A percentile compares a stretch with the other conserved stretches of the same genome.
These are phyloP conservation scores for Byasa hedistus DNA, from an alignment of 2,888 invertebrate species.

Conservation along the genomic window DNA sequence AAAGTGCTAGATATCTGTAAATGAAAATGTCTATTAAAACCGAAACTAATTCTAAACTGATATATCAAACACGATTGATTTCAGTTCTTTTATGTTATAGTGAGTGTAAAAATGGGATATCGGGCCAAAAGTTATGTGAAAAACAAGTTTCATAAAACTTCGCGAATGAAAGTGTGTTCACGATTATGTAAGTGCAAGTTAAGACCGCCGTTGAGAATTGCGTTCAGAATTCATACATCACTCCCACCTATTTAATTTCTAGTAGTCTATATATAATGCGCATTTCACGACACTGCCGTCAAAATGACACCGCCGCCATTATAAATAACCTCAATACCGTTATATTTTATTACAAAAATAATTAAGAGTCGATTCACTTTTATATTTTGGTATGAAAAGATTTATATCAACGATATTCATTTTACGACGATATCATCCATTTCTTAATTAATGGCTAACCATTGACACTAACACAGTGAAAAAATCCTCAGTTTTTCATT, in stretches of 20 bases:
- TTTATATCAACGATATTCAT: too few relatives aligned
- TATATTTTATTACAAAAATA: conserved; percentile 20
- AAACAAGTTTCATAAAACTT: not conserved
- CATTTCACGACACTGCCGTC: conserved; percentile 55
- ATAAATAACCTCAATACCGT: conserved; percentile 14
- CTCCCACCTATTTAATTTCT: conserved; percentile 73
- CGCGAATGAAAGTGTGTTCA: conserved; percentile 31
- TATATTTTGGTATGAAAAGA: not conserved
- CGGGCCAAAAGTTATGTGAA: not conserved
- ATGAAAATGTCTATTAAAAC: too few relatives aligned
- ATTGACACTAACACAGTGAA: not conserved
- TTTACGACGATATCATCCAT: not conserved
- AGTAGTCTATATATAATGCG: conserved; percentile 57
- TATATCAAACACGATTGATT: too few relatives aligned
- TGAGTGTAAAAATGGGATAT: not conserved
- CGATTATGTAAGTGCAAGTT: conserved; percentile 42
- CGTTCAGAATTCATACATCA: conserved; percentile 50
- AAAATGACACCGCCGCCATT: conserved; percentile 42
- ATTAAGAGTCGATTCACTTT: conserved; percentile 16
- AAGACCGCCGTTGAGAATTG: conserved; percentile 56
- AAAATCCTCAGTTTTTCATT: not conserved
- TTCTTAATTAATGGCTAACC: too few relatives aligned
- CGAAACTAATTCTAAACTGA: too few relatives aligned
- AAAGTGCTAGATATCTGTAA: too few relatives aligned
- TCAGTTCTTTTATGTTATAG: too few relatives aligned